Percentiles rank a stretch among this genome's conserved stretches.
Evolutionary conservation across 1,140 invertebrate genomes (phyloP).

Genomic region (Ooceraea biroi): DNA sequence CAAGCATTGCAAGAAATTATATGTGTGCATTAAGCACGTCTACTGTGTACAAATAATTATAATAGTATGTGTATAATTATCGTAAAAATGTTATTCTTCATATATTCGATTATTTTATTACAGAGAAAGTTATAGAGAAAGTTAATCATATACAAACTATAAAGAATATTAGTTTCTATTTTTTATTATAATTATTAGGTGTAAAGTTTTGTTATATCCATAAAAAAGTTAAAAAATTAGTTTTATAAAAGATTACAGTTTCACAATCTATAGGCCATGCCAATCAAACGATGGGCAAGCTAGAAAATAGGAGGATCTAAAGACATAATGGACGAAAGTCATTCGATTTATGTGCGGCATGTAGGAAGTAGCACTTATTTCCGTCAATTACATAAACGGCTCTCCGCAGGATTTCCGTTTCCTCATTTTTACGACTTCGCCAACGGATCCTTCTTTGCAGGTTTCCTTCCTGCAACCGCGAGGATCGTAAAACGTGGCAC

Average conservation of each 20-base stretch:
- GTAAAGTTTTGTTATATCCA: not conserved
- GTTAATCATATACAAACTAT: no score
- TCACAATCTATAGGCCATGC: not conserved
- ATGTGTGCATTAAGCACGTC: no score
- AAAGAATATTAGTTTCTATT: no score
- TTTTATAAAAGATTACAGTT: not conserved
- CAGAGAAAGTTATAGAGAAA: no score
- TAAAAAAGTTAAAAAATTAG: not conserved
- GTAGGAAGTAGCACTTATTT: constrained; percentile 38
- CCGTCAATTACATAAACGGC: constrained; percentile 46
- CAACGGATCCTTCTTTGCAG: constrained; percentile 4
- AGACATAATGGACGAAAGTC: constrained; percentile 2
- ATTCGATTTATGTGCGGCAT: constrained; percentile 24
- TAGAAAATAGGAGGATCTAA: not conserved
- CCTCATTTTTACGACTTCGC: constrained; percentile 46
- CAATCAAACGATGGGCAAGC: not conserved
- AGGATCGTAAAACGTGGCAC: constrained; percentile 44
- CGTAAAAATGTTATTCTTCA: no score
- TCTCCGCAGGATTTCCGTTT: constrained; percentile 25
- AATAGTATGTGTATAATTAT: no score
- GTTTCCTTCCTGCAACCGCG: not conserved
- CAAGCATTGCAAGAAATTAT: no score
- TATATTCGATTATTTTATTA: no score
- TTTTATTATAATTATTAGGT: no score
- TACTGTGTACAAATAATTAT: no score